Base-by-base conservation (phyloP, 2,797 vertebrate genomes). In the Tapirus indicus region DNA sequence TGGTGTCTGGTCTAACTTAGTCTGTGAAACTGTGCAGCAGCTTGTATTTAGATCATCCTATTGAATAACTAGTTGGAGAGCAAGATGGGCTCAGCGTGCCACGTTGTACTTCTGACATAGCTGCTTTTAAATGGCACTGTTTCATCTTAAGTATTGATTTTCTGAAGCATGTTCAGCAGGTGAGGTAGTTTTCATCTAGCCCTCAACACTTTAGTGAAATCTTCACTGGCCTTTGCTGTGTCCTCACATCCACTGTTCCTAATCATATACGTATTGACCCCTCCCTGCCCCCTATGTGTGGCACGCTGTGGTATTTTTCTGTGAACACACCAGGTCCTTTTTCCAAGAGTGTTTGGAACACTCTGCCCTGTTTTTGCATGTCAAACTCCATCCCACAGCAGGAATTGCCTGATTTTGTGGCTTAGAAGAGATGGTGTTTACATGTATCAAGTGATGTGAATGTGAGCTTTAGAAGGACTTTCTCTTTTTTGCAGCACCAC, bases 241-340 rank as follows among this genome's bases (percentile, higher is more conserved):
- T 68, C 62, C 29, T 66, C 17, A 5, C 27, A 17, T 62, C 44
- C 38, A 8, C 47, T 13, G 21, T 68, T 58, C 47, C 12, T 16
- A n/a, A 6, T 6, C 21, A 2, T 12, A 14, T 58, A 27, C 14
- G 9, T 47, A 0, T n/a, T 56, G 7, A 35, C 13, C 8, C 7
- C 32, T 44, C 35, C 11, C 7, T 2, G 2, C 56, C 49, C 35
- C 1, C 1, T 4, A 32, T 2, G 9, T 79, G 27, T 47, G 54
- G 29, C 29, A 44, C 14, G 13, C 12, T 5, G 25, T 1, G 32
- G 32, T 23, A 72, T 32, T 64, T 80, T 88, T 47, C 77, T 35
- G 35, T 64, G 78, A 32, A 74, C 18, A 54, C n/a, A 52, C n/a
- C 41, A 9, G 18, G 3, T 27, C 12, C 68, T 79, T 62, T 49